Base-by-base conservation (phyloP, 2,888 invertebrate genomes). In the Limnephilus marmoratus region DNA sequence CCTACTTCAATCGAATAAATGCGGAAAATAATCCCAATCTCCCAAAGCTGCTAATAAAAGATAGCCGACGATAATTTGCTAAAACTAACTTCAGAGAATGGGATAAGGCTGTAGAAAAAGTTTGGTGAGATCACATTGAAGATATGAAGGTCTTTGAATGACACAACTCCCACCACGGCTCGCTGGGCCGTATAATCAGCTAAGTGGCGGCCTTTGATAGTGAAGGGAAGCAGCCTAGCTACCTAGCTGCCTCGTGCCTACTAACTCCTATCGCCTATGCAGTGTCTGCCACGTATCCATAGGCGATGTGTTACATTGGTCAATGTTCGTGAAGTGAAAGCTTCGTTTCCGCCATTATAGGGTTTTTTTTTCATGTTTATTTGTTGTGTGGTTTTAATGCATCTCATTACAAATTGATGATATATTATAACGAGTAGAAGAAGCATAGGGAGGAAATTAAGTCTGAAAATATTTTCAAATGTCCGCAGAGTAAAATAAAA, bases 101-200 rank as follows among this genome's bases (percentile, higher is more conserved):
- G 68, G 24, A 68, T 53, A 18, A 53, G 53, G 53, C 31, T 34
- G 15, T 34, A 34, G 34, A 82, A 18, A 82, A 82, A 88, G 82
- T n/a, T 7, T 45, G 29, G 82, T 90, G 41, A 45, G 90, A 82
- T 82, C 81, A 29, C 24, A 68, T 81, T 68, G 68, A 24, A 68
- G 68, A 68, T 68, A 68, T 24, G 68, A 68, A 68, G 68, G 68
- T 41, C 82, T 87, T 90, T 87, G 86, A 93, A 83, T 91, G 93
- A 93, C 91, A 92, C 68, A 85, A 88, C 90, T 93, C 90, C n/a
- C 81, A 85, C 68, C 81, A n/a, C 82, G 90, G 93, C 85, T 92
- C 91, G 90, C 81, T 90, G 91, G 90, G 29, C 87, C 81, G 91
- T 91, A 90, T 93, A 93, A 93, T 93, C 93, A 93, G 83, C 93